phyloP scores from a whole-genome alignment of 2,888 invertebrate species.

The Ceratothoa steindachneri region DNA sequence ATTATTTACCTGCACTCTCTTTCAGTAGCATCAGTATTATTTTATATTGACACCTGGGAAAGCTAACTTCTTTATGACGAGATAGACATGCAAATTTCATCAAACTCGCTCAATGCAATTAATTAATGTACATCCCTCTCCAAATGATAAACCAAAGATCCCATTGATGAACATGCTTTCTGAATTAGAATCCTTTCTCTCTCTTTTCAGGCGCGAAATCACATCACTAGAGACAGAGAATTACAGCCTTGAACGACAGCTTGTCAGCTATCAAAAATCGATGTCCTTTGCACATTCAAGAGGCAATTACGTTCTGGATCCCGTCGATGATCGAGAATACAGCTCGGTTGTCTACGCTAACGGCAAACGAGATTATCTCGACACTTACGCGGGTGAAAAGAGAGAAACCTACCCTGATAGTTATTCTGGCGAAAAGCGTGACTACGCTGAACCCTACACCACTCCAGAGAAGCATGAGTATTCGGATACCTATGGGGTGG shows the following conservation, averaged over 20 bases:
- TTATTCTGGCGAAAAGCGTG: neutral
- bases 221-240: constrained; percentile 76
- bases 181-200: constrained; percentile 1
- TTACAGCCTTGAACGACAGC: constrained; percentile 72
- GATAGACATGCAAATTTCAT: no score
- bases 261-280: constrained; percentile 77
- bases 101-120: no score
- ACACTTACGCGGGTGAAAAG: neutral
- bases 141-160: no score
- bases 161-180: no score
- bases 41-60: no score
- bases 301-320: constrained; percentile 50
- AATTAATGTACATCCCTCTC: no score
- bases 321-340: neutral
- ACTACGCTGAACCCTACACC: neutral
- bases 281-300: constrained; percentile 67
- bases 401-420: neutral
- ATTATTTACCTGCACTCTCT: no score
- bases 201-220: constrained; percentile 66
- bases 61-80: no score
- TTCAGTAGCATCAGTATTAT: no score
- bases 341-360: neutral
- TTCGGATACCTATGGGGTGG: neutral
- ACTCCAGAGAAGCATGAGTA: neutral
- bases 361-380: neutral